Evolutionary conservation across 2,113 vertebrate species (phyloP).

Genomic region (Leptosomus discolor): DNA sequence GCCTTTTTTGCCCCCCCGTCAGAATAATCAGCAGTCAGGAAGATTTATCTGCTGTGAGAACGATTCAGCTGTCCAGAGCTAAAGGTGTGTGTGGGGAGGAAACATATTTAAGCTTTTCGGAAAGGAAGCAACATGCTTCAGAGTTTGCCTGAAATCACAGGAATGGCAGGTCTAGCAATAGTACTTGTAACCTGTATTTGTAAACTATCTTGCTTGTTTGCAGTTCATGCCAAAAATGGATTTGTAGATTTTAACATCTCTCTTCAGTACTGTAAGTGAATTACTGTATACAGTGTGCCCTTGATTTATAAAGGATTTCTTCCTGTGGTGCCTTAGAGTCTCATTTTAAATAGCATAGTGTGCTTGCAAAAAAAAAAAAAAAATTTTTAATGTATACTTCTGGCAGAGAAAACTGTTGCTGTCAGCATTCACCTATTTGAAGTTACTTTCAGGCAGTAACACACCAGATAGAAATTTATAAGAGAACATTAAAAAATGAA

Average conservation of each 20-base stretch:
- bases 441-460: neutral
- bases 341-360: neutral
- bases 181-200: neutral
- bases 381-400: neutral
- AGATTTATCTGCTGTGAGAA: conserved; percentile 61
- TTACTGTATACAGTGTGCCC: neutral
- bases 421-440: neutral
- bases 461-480: neutral
- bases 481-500: neutral
- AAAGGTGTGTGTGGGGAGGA: neutral
- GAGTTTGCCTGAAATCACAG: conserved; percentile 8
- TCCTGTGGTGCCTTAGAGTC: conserved; percentile 18
- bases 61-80: conserved; percentile 26
- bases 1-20: neutral
- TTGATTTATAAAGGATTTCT: conserved; percentile 18
- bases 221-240: neutral
- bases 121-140: conserved; percentile 16
- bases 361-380: neutral
- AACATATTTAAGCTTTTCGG: neutral
- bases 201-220: neutral
- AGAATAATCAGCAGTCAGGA: conserved; percentile 63
- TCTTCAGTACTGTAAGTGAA: neutral
- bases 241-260: conserved; percentile 24
- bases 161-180: neutral
- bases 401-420: neutral